phyloP scores from a whole-genome alignment of 2,113 vertebrate species.

The Marcusenius ussheri region DNA sequence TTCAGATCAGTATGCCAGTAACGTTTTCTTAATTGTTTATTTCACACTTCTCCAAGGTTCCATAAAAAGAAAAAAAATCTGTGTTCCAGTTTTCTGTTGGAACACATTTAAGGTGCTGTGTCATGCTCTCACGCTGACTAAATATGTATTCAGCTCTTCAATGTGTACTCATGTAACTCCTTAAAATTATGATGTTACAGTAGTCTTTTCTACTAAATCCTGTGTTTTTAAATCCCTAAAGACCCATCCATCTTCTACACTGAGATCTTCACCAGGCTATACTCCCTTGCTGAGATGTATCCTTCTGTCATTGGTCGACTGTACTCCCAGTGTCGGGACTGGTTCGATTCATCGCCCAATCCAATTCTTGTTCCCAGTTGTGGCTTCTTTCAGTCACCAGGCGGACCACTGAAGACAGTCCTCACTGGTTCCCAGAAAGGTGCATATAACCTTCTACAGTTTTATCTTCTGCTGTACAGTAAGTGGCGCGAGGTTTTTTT shows the following conservation, averaged over 20 bases:
- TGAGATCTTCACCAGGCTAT: conserved; percentile 63
- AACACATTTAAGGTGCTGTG: background rate
- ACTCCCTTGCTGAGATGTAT: conserved; percentile 43
- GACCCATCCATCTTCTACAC: conserved; percentile 56
- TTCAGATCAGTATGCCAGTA: background rate
- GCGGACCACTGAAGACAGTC: conserved; percentile 49
- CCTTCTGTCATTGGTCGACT: conserved; percentile 55
- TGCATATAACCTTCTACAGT: conserved; percentile 11
- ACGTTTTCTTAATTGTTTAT: background rate
- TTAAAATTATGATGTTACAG: background rate
- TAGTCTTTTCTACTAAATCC: background rate
- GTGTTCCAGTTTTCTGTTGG: no score
- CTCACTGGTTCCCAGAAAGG: conserved; percentile 61
- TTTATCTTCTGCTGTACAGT: background rate
- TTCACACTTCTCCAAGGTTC: background rate
- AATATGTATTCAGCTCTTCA: background rate
- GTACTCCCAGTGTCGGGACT: conserved; percentile 61
- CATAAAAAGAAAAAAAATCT: background rate
- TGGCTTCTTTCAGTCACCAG: conserved; percentile 68
- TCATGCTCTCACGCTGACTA: background rate
- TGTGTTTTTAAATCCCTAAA: conserved; percentile 33
- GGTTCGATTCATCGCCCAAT: conserved; percentile 51
- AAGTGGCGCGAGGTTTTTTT: background rate
- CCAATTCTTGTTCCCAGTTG: conserved; percentile 59
- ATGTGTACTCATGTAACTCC: background rate